A percentile compares a stretch with the other conserved stretches of the same genome.
phyloP scores from a whole-genome alignment of 64 coral and sea anemone genomes.

The Exaiptasia diaphana region DNA sequence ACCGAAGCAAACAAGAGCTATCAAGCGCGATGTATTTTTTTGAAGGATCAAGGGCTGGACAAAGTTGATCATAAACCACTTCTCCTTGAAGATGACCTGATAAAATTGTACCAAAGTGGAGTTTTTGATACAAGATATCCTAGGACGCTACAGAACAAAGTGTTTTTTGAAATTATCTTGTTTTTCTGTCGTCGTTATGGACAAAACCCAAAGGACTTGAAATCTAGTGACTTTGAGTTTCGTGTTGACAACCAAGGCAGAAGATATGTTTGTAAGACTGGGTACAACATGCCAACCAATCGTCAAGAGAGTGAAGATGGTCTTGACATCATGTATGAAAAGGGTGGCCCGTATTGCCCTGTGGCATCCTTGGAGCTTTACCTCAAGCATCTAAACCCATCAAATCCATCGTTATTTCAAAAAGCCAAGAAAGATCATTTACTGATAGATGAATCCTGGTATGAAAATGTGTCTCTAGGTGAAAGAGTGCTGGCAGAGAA shows the following conservation, averaged over 20 bases:
- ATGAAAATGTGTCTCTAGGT: slow-evolving; percentile 54
- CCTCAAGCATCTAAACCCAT: slow-evolving; percentile 51
- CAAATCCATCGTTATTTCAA: slow-evolving; percentile 46
- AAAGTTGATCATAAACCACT: slow-evolving; percentile 52
- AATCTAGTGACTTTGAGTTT: slow-evolving; percentile 40
- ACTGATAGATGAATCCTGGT: slow-evolving; percentile 26
- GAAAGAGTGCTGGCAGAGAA: slow-evolving; percentile 42
- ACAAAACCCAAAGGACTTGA: slow-evolving; percentile 42
- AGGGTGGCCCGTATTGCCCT: slow-evolving; percentile 43
- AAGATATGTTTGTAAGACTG: slow-evolving; percentile 26
- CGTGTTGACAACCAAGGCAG: neutral
- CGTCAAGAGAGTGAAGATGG: slow-evolving; percentile 12
- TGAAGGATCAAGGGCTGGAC: slow-evolving; percentile 15
- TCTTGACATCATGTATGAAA: slow-evolving; percentile 47
- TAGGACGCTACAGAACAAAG: slow-evolving; percentile 60
- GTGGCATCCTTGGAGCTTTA: slow-evolving; percentile 60
- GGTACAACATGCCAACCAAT: slow-evolving; percentile 21
- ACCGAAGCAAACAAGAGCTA: slow-evolving; percentile 13
- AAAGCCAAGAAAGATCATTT: slow-evolving; percentile 27
- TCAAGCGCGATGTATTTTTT: slow-evolving; percentile 4
- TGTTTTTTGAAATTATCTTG: slow-evolving; percentile 37
- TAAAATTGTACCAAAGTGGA: slow-evolving; percentile 45
- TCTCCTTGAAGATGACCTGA: slow-evolving; percentile 17
- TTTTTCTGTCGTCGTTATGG: slow-evolving; percentile 47
- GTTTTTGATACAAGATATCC: slow-evolving; percentile 4